Evolutionary conservation across 2,797 vertebrate species (phyloP), one percentile per base, ranked within the genome.

Genomic region (Forpus xanthops): DNA sequence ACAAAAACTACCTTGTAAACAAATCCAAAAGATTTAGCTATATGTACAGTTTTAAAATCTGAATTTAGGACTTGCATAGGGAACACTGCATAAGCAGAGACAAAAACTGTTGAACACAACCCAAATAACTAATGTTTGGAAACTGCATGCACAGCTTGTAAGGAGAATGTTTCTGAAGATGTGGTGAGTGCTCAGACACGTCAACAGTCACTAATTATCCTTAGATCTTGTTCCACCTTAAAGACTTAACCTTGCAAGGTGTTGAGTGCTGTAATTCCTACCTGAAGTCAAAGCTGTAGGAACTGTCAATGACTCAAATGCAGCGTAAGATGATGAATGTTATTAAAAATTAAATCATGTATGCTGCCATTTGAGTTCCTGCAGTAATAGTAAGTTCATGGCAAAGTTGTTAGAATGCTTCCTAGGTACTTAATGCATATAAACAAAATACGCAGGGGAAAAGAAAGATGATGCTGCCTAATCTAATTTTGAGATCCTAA

Each of bases 281-380:
- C 42, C 45, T 53, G 62, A 95, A 81, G 42, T 65, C 41, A 81
- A 83, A 93, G 77, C 42, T 84, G 55, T 44, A 84, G 64, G 47
- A 90, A 52, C 71, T 55, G 35, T 60, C 64, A 73, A 24, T 56
- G 74, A 84, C 65, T 88, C 77, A 85, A 90, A 86, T 35, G 74
- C 49, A 64, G 33, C 15, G 24, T 35, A 85, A 80, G 1, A 7
- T 9, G 53, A 93, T 80, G 67, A 77, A 89, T 53, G 44, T 44
- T 73, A 87, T 89, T 78, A 93, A 92, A 95, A 96, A 90, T 85
- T 73, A 85, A 72, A 92, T 66, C 37, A 72, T 66, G 11, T 37
- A 50, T 90, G 62, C 78, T 66, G 71, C 86, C n/a, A 52, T 41
- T 55, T 53, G 39, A 79, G 56, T 49, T 84, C 35, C 35, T 72